Conservation (phyloP, 2,888 invertebrate species). For the Isoperla grammatica region DNA sequence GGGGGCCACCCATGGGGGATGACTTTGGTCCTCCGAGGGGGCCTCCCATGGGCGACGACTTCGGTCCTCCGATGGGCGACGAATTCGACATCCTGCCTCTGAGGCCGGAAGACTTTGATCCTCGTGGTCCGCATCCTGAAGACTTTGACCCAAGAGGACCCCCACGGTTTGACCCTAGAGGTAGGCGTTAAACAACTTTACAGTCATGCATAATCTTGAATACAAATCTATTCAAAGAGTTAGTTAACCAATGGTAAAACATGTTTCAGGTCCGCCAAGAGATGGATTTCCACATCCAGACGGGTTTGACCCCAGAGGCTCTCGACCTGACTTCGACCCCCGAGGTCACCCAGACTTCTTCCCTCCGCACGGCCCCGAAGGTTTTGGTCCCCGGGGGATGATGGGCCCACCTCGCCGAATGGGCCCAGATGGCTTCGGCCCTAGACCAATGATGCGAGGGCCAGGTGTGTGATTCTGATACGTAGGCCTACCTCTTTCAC, state of each 20-base stretch:
- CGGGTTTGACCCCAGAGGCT: constrained; percentile 21
- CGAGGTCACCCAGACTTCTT: constrained; percentile 25
- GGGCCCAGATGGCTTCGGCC: constrained; percentile 43
- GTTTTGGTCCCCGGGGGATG: constrained; percentile 39
- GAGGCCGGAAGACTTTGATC: constrained; percentile 25
- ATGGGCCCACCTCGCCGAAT: constrained; percentile 41
- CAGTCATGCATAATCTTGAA: too few species aligned
- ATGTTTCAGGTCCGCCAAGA: constrained; percentile 18
- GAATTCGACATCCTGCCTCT: constrained; percentile 29
- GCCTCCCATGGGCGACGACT: constrained; percentile 10
- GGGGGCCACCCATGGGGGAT: constrained; percentile 27
- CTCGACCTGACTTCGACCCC: constrained; percentile 19
- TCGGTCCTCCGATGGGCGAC: constrained; percentile 24
- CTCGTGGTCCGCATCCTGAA: constrained; percentile 23
- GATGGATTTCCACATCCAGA: constrained; percentile 27
- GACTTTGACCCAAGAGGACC: constrained; percentile 24
- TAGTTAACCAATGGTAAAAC: too few species aligned
- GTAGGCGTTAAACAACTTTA: too few species aligned
- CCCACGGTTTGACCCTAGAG: constrained; percentile 20
- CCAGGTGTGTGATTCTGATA: constrained; percentile 38
- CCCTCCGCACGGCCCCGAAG: constrained; percentile 24
- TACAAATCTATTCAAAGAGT: too few species aligned
- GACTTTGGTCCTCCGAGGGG: constrained; percentile 23
- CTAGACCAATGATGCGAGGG: constrained; percentile 36
- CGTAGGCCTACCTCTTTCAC: too few species aligned